Conservation (phyloP, 2,797 vertebrate genomes). For the Urocyon cinereoargenteus region DNA sequence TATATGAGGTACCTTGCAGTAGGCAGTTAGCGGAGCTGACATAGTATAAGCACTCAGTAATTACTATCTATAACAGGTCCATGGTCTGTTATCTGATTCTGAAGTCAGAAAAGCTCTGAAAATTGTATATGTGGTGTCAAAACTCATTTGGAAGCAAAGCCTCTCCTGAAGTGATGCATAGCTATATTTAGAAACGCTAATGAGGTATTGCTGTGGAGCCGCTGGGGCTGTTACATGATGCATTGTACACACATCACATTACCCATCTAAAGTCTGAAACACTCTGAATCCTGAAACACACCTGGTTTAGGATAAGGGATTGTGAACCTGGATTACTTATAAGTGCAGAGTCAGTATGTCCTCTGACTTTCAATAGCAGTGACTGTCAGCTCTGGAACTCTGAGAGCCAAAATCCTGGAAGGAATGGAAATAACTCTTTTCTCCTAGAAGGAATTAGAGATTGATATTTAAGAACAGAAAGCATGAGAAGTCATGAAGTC, state of each 20-base stretch:
- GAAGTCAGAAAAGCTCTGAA: neutral
- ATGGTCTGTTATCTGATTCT: neutral
- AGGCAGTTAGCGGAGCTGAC: neutral
- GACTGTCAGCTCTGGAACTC: neutral
- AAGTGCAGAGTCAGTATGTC: neutral
- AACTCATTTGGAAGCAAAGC: constrained; percentile 31
- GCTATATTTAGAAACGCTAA: neutral
- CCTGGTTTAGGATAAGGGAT: neutral
- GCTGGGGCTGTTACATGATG: neutral
- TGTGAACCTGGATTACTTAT: neutral
- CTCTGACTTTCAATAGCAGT: neutral
- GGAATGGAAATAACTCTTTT: neutral
- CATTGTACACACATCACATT: too few relatives aligned
- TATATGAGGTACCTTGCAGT: neutral
- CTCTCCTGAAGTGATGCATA: neutral
- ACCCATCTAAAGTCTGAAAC: neutral
- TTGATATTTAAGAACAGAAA: neutral
- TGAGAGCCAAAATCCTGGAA: neutral
- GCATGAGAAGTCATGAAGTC: neutral
- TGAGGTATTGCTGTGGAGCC: neutral
- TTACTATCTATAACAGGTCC: neutral
- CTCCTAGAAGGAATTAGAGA: neutral
- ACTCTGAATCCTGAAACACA: neutral
- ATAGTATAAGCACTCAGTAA: neutral
- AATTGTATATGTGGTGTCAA: neutral